phyloP scores from a whole-genome alignment of 2,888 invertebrate species.

The Epirrita christyi region DNA sequence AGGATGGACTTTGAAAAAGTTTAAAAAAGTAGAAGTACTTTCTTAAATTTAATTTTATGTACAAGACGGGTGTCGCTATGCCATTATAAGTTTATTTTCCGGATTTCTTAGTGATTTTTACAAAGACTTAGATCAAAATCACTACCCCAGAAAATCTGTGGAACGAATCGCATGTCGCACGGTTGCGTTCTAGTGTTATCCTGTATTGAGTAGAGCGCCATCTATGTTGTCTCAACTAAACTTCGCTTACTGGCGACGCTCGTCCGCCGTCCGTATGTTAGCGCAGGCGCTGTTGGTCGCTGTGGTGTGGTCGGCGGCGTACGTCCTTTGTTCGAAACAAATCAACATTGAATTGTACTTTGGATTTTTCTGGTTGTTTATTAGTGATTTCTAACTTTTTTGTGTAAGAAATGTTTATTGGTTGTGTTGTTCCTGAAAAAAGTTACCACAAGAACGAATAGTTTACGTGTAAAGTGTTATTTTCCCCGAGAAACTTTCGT shows the following conservation, averaged over 20 bases:
- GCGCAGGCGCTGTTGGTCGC: constrained; percentile 83
- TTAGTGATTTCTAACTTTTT: constrained; percentile 52
- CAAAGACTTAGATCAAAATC: too few relatives aligned
- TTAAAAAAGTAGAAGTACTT: too few relatives aligned
- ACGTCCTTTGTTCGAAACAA: constrained; percentile 85
- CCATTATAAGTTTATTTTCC: too few relatives aligned
- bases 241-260: constrained; percentile 63
- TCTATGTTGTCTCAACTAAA: constrained; percentile 59
- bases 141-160: constrained; percentile 4
- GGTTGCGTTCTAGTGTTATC: constrained; percentile 44
- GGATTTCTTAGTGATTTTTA: too few relatives aligned
- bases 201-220: constrained; percentile 60
- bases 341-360: constrained; percentile 79
- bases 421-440: constrained; percentile 43
- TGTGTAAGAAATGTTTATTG: constrained; percentile 65
- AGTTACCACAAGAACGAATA: constrained; percentile 40
- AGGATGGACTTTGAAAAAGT: too few relatives aligned
- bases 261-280: constrained; percentile 66
- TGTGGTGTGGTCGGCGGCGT: constrained; percentile 79
- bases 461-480: constrained; percentile 57
- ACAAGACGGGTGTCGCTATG: too few relatives aligned
- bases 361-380: constrained; percentile 68
- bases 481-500: constrained; percentile 65
- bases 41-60: too few relatives aligned
- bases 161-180: constrained; percentile 9